Conservation (phyloP, 2,888 invertebrate species). For the Drosophila demipolita region DNA sequence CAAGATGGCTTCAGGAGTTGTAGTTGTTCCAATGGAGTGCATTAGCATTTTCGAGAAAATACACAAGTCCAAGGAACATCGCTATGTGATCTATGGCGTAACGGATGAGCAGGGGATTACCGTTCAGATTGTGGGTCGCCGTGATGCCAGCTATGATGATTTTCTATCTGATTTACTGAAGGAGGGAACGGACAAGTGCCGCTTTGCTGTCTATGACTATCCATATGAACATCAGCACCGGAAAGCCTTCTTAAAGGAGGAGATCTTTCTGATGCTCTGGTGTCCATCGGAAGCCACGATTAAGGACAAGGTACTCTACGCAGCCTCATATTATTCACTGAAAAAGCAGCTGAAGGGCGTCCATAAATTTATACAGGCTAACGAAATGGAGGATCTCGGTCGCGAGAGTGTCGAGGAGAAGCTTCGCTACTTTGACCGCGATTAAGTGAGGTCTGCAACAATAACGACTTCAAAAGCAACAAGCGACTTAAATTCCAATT, state of each 20-base stretch:
- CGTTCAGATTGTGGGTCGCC: constrained; percentile 44
- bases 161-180: constrained; percentile 46
- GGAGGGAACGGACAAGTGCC: constrained; percentile 46
- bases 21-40: constrained; percentile 39
- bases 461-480: neutral
- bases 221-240: constrained; percentile 45
- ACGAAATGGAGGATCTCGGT: constrained; percentile 50
- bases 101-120: constrained; percentile 36
- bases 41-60: constrained; percentile 49
- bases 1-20: constrained; percentile 56
- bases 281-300: constrained; percentile 53
- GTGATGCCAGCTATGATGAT: constrained; percentile 45
- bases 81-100: constrained; percentile 51
- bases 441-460: constrained; percentile 6
- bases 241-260: constrained; percentile 52
- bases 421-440: constrained; percentile 44
- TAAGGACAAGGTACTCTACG: constrained; percentile 62
- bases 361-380: constrained; percentile 60
- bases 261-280: constrained; percentile 60
- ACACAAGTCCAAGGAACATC: constrained; percentile 44
- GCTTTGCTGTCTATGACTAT: constrained; percentile 61
- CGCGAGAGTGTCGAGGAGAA: constrained; percentile 48
- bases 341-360: constrained; percentile 51
- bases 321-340: constrained; percentile 46
- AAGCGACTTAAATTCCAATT: constrained; percentile 13